Conservation (phyloP, 2,888 invertebrate genomes). For the Zonitis immaculata region DNA sequence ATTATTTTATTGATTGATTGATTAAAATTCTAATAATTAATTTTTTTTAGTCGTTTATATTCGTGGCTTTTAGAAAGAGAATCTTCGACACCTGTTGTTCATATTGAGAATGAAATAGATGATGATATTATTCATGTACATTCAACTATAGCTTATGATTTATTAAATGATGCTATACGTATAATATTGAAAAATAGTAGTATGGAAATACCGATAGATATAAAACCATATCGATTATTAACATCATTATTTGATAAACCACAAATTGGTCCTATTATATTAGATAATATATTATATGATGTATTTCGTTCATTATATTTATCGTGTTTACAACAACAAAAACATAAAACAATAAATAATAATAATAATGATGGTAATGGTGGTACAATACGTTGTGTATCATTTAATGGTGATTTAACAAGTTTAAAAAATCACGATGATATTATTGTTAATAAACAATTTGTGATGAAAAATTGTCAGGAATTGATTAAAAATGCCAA, state of each 20-base stretch:
- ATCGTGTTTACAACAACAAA: slow-evolving; percentile 50
- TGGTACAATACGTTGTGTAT: slow-evolving; percentile 40
- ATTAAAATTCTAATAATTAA: too few species aligned
- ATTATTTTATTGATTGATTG: neutral
- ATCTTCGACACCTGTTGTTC: slow-evolving; percentile 46
- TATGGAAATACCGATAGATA: slow-evolving; percentile 53
- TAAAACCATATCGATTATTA: slow-evolving; percentile 71
- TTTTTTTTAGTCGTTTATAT: slow-evolving; percentile 61
- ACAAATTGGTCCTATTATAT: slow-evolving; percentile 74
- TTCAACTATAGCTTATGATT: slow-evolving; percentile 52
- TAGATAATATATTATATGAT: slow-evolving; percentile 72
- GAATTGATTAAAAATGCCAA: slow-evolving; percentile 82
- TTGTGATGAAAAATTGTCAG: slow-evolving; percentile 49
- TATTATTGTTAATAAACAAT: slow-evolving; percentile 39
- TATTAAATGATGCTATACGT: slow-evolving; percentile 62
- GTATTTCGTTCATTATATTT: slow-evolving; percentile 64
- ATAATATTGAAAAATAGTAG: slow-evolving; percentile 57
- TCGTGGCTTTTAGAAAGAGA: slow-evolving; percentile 79
- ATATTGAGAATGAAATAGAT: slow-evolving; percentile 1
- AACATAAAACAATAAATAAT: slow-evolving; percentile 27
- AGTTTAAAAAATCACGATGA: slow-evolving; percentile 41
- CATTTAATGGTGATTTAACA: slow-evolving; percentile 45
- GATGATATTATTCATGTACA: slow-evolving; percentile 1
- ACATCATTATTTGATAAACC: slow-evolving; percentile 81
- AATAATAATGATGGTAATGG: neutral